Conservation (phyloP, 2,888 invertebrate genomes). For the Emmelina monodactyla region DNA sequence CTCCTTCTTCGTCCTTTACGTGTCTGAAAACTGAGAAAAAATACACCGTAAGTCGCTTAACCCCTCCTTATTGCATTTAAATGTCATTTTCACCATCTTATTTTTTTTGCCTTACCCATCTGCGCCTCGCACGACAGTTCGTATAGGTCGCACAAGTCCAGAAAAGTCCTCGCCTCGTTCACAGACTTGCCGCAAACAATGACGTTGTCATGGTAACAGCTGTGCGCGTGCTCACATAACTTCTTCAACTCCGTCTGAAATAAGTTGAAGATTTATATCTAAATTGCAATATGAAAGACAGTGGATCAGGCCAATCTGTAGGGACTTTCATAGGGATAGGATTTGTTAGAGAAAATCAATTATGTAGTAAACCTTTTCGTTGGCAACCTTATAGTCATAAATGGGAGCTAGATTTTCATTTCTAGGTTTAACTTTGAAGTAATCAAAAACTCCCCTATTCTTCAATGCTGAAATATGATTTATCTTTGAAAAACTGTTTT, state of each 20-base stretch:
- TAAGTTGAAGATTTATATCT: neutral
- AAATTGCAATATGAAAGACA: neutral
- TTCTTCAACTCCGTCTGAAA: slow-evolving; percentile 42
- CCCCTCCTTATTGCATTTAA: too few species aligned
- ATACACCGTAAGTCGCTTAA: slow-evolving; percentile 4
- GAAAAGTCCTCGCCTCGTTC: slow-evolving; percentile 45
- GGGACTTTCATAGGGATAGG: neutral
- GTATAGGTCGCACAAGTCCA: slow-evolving; percentile 51
- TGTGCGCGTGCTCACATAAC: slow-evolving; percentile 44
- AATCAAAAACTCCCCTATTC: too few species aligned
- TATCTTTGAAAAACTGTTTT: too few species aligned
- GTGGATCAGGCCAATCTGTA: neutral
- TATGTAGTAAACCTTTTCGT: too few species aligned
- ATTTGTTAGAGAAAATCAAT: too few species aligned
- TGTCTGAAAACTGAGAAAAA: slow-evolving; percentile 45
- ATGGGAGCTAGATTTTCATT: too few species aligned
- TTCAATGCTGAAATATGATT: too few species aligned
- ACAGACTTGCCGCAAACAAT: slow-evolving; percentile 49
- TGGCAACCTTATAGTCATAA: too few species aligned
- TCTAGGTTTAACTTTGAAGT: too few species aligned
- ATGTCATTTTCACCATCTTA: too few species aligned
- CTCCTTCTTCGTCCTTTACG: slow-evolving; percentile 44
- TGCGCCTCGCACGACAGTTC: slow-evolving; percentile 50
- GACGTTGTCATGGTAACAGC: slow-evolving; percentile 47
- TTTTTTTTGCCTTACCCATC: slow-evolving; percentile 46